Evolutionary conservation across 2,888 invertebrate genomes (phyloP).

Genomic region (Blastobasis lacticolella): DNA sequence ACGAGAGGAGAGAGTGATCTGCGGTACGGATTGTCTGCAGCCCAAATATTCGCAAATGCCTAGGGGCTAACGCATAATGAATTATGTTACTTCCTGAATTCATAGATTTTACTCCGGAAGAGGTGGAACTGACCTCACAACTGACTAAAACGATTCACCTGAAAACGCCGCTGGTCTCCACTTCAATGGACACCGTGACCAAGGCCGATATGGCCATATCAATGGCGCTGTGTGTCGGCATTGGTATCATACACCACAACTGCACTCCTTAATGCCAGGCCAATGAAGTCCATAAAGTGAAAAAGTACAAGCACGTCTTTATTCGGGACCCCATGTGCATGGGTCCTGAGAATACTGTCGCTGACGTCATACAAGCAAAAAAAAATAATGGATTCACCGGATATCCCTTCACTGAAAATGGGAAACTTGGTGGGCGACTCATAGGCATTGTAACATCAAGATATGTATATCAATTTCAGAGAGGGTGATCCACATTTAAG

Average conservation of each 20-base stretch:
- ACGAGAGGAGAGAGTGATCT: constrained; percentile 51
- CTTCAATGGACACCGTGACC: constrained; percentile 99
- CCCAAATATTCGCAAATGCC: constrained; percentile 82
- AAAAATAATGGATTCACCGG: constrained; percentile 90
- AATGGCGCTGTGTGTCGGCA: constrained; percentile 98
- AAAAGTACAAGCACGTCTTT: constrained; percentile 99
- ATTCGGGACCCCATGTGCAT: constrained; percentile 97
- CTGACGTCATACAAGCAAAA: constrained; percentile 93
- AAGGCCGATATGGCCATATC: constrained; percentile 99
- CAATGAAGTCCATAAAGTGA: constrained; percentile 96
- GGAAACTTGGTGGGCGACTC: constrained; percentile 92
- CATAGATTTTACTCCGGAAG: constrained; percentile 94
- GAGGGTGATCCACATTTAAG: constrained; percentile 71
- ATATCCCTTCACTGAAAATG: constrained; percentile 96
- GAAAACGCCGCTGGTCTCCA: constrained; percentile 95
- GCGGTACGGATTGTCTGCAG: too few species aligned
- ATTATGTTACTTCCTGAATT: constrained; percentile 96
- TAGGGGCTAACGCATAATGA: constrained; percentile 97
- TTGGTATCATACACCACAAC: constrained; percentile 98
- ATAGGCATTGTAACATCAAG: constrained; percentile 95
- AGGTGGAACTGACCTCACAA: constrained; percentile 92
- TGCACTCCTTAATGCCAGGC: constrained; percentile 96
- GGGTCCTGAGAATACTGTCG: constrained; percentile 89
- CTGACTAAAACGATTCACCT: constrained; percentile 91
- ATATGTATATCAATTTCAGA: constrained; percentile 98